These are phyloP conservation scores for Nothoprocta perdicaria DNA, from an alignment of 2,113 vertebrate genomes.

Conservation along the genomic window DNA sequence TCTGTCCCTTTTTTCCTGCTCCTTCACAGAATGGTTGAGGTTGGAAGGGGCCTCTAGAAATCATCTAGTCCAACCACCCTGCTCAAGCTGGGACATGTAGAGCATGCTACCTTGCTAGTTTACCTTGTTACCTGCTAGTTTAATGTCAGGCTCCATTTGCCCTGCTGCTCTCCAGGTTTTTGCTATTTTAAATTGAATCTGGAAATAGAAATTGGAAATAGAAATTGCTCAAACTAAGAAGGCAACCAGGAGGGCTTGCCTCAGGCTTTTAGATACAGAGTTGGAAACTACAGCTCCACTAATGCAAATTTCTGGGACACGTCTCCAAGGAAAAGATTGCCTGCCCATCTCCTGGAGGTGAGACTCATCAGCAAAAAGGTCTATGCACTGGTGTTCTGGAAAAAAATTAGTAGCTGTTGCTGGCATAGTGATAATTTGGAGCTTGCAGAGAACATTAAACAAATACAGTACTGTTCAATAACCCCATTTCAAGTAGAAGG, in stretches of 20 bases:
- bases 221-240: background rate
- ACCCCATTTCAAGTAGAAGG: background rate
- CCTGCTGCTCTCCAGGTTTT: slow-evolving; percentile 1
- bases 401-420: background rate
- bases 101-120: too few species aligned
- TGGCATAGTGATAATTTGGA: background rate
- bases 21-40: too few species aligned
- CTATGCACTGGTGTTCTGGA: background rate
- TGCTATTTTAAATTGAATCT: slow-evolving; percentile 56
- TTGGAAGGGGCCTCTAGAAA: too few species aligned
- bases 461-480: background rate
- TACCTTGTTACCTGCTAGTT: background rate
- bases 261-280: background rate
- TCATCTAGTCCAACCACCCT: too few species aligned
- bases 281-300: slow-evolving; percentile 37
- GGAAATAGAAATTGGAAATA: slow-evolving; percentile 52
- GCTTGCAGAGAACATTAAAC: background rate
- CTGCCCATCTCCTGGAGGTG: slow-evolving; percentile 15
- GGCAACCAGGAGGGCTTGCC: background rate
- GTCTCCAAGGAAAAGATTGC: background rate
- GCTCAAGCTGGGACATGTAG: too few species aligned
- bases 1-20: slow-evolving; percentile 25
- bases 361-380: background rate
- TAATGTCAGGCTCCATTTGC: background rate
- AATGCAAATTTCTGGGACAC: background rate